Percentiles rank a stretch among this genome's conserved stretches.
phyloP scores from a whole-genome alignment of 2,888 invertebrate genomes.

The Craniophora ligustri region DNA sequence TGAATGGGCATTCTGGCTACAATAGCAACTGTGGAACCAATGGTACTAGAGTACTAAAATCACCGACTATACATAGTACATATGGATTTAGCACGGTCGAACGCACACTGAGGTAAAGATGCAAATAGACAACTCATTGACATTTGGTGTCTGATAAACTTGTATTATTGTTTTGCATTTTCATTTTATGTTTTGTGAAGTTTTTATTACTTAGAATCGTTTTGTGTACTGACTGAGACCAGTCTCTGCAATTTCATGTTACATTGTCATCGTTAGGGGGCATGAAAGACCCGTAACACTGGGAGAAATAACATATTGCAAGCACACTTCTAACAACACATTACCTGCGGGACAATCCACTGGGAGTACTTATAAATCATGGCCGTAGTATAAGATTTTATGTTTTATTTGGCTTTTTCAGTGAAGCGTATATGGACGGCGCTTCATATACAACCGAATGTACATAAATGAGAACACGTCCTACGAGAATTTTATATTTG shows the following conservation, averaged over 20 bases:
- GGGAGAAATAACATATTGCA: conserved; percentile 61
- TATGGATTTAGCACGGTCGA: conserved; percentile 86
- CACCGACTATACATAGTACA: conserved; percentile 79
- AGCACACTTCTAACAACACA: conserved; percentile 69
- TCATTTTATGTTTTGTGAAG: conserved; percentile 77
- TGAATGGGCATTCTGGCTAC: conserved; percentile 85
- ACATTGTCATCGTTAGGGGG: conserved; percentile 72
- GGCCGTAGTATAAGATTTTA: conserved; percentile 69
- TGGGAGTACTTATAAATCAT: conserved; percentile 63
- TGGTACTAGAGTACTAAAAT: conserved; percentile 77
- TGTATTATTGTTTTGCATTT: conserved; percentile 82
- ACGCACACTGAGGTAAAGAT: conserved; percentile 88
- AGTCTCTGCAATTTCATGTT: conserved; percentile 68
- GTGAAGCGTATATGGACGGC: conserved; percentile 81
- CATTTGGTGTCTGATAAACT: conserved; percentile 79
- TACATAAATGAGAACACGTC: conserved; percentile 76
- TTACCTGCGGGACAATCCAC: conserved; percentile 47
- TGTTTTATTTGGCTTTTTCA: conserved; percentile 77
- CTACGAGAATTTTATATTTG: conserved; percentile 76
- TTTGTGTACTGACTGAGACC: conserved; percentile 63
- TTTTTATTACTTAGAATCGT: conserved; percentile 63
- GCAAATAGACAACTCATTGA: conserved; percentile 72
- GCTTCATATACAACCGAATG: conserved; percentile 79
- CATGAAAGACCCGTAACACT: conserved; percentile 67
- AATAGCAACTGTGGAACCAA: conserved; percentile 88